Evolutionary conservation across 1,140 invertebrate genomes (phyloP).

Genomic region (Drosophila pallidifrons): DNA sequence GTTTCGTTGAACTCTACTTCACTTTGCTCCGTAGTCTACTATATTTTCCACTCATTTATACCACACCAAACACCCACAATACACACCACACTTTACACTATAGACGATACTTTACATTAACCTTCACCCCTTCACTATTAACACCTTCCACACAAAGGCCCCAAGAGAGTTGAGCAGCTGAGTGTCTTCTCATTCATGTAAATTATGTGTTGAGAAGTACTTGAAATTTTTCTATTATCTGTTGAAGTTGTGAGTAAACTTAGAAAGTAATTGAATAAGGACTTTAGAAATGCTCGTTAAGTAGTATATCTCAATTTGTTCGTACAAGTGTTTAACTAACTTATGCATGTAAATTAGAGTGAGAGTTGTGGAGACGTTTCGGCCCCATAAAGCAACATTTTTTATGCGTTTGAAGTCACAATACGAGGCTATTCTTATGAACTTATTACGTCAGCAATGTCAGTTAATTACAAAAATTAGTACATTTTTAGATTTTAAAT

Average conservation of each 20-base stretch:
- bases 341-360: not conserved
- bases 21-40: not conserved
- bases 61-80: not conserved
- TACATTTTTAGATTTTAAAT: constrained; percentile 2
- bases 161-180: not conserved
- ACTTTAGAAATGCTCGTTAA: not conserved
- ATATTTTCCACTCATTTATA: no score
- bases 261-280: not conserved
- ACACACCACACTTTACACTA: constrained; percentile 2
- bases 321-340: not conserved
- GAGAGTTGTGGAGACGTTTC: not conserved
- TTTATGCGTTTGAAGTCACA: not conserved
- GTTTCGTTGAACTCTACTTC: not conserved
- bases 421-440: not conserved
- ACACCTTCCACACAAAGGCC: not conserved
- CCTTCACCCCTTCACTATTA: not conserved
- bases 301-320: not conserved
- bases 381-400: not conserved
- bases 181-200: not conserved
- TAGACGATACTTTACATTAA: constrained; percentile 1
- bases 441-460: constrained; percentile 1
- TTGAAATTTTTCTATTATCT: not conserved
- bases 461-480: constrained; percentile 8
- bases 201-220: not conserved
- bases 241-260: not conserved